Base-by-base conservation (phyloP, 1,140 invertebrate species). In the Cydia fagiglandana region DNA sequence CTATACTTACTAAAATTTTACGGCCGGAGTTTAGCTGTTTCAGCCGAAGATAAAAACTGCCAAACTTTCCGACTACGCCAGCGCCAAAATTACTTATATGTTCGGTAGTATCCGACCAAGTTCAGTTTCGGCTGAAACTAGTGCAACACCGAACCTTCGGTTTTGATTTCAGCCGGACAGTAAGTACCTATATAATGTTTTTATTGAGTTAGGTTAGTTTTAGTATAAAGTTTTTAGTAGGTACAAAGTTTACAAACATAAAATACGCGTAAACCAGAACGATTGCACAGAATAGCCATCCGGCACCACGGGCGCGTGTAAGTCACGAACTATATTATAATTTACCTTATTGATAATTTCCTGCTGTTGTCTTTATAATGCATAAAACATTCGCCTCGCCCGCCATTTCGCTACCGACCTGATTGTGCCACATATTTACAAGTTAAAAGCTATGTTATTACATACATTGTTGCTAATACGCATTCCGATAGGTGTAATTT, bases 321-420 rank as follows among this genome's bases (percentile, higher is more conserved):
- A 66, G 64, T 66, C 64, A 66, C 64, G 64, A 66, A 66, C 64
- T 66, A 61, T 61, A 61, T 66, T 30, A 66, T 66, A 66, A 66
- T 66, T 66, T 66, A 66, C 24, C 64, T 66, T 66, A 66, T 66
- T 66, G 64, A 66, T 66, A 66, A 66, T 66, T 66, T 66, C 64
- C 64, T 66, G 64, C 64, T 34, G 64, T 34, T 66, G 64, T 34
- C 64, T 66, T 34, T 66, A 66, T 66, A 66, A 66, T 66, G 64
- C 30, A 66, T 66, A 34, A 61, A 61, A 61, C 53, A 61, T 61
- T 20, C 53, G 53, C n/a, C 53, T 30, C 24, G 24, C 30, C 64
- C 64, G 64, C 64, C 64, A 66, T 66, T 66, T 66, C 30, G 64
- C 64, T 53, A 5, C 45, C 45, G 45, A 47, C 50, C 50, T 12